phyloP scores from a whole-genome alignment of 2,113 vertebrate genomes.

The Heptranchias perlo region DNA sequence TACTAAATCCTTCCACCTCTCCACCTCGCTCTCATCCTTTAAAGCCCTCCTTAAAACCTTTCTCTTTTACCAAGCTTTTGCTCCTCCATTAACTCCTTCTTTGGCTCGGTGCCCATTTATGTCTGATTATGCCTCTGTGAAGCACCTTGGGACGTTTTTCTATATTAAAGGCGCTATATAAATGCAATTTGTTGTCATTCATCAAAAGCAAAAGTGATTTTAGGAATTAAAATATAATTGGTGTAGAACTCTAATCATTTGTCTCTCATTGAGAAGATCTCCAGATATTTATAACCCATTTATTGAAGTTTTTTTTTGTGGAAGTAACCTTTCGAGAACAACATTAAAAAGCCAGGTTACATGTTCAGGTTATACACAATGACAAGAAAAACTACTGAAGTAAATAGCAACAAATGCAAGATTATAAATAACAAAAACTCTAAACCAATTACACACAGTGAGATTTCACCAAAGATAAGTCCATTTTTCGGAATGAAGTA shows the following conservation, averaged over 20 bases:
- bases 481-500: too few relatives aligned
- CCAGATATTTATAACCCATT: background rate
- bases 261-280: background rate
- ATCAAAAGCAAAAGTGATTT: background rate
- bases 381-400: background rate
- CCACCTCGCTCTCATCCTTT: background rate
- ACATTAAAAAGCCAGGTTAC: background rate
- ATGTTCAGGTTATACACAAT: too few relatives aligned
- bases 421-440: too few relatives aligned
- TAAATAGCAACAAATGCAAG: background rate
- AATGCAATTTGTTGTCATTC: background rate
- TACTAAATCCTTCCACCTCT: background rate
- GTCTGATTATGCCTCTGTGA: background rate
- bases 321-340: background rate
- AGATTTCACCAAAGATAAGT: too few relatives aligned
- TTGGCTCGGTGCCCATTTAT: background rate
- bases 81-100: background rate
- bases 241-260: background rate
- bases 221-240: background rate
- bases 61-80: background rate
- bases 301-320: background rate
- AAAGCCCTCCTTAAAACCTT: background rate
- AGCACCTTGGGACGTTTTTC: background rate
- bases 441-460: too few relatives aligned
- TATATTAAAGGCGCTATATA: background rate